phyloP scores from a whole-genome alignment of 1,140 invertebrate species.

The Helicorthomorpha holstii region DNA sequence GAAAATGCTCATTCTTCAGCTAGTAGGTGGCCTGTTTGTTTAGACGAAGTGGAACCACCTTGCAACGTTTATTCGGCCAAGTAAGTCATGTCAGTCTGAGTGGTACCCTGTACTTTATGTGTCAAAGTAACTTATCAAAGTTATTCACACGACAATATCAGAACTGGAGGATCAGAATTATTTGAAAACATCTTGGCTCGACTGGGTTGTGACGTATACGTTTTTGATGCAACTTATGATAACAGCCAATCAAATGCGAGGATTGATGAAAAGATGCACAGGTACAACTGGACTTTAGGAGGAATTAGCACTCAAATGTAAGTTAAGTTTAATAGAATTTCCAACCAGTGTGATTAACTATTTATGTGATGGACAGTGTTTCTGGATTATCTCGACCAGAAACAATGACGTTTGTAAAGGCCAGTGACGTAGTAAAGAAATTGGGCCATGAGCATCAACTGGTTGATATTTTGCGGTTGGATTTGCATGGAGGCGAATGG shows the following conservation, averaged over 20 bases:
- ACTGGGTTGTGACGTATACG: neutral
- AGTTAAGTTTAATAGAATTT: neutral
- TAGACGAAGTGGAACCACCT: neutral
- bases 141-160: too few species aligned
- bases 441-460: neutral
- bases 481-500: conserved; percentile 6
- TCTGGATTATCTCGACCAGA: neutral
- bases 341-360: neutral
- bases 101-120: too few species aligned
- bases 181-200: neutral
- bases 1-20: too few species aligned
- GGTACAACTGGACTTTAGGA: neutral
- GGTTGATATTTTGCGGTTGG: neutral
- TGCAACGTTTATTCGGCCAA: neutral
- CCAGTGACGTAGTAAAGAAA: neutral
- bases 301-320: neutral
- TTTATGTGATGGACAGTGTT: neutral
- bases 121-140: too few species aligned
- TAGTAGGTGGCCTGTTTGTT: neutral
- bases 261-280: neutral
- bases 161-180: neutral
- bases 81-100: neutral
- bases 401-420: neutral
- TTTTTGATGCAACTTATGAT: neutral
- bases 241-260: neutral